These are phyloP conservation scores for Drosophila guanche DNA, from an alignment of 1,140 invertebrate genomes.

Conservation along the genomic window DNA sequence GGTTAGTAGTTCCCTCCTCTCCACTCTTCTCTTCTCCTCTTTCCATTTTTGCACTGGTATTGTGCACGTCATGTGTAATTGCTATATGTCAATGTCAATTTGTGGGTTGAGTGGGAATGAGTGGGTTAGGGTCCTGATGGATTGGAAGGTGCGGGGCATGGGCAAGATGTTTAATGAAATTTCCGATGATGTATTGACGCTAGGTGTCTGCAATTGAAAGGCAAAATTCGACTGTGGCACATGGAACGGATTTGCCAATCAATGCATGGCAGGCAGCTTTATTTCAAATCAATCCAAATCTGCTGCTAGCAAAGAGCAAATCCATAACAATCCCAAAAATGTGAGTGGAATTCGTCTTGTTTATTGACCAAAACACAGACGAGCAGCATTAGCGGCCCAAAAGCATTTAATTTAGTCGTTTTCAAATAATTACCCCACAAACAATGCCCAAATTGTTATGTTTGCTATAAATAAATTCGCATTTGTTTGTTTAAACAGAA, in stretches of 20 bases:
- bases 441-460: constrained; percentile 8
- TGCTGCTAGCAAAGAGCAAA: no score
- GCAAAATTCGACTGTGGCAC: constrained; percentile 6
- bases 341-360: constrained; percentile 51
- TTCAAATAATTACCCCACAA: constrained; percentile 53
- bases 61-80: constrained; percentile 72
- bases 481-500: constrained; percentile 16
- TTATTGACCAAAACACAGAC: constrained; percentile 51
- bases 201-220: constrained; percentile 1
- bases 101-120: constrained; percentile 3
- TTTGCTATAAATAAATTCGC: no score
- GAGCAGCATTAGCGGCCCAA: constrained; percentile 24
- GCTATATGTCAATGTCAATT: constrained; percentile 75
- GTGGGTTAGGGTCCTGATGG: constrained; percentile 31
- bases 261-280: constrained; percentile 5
- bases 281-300: no score
- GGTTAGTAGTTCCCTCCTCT: not conserved
- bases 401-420: constrained; percentile 24
- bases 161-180: constrained; percentile 15
- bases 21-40: not conserved
- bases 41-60: constrained; percentile 2
- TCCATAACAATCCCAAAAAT: constrained; percentile 27
- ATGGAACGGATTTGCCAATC: constrained; percentile 8
- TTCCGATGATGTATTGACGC: constrained; percentile 40
- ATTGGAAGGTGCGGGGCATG: not conserved